phyloP scores from a whole-genome alignment of 2,888 invertebrate species.

The Acrobasis consociella region DNA sequence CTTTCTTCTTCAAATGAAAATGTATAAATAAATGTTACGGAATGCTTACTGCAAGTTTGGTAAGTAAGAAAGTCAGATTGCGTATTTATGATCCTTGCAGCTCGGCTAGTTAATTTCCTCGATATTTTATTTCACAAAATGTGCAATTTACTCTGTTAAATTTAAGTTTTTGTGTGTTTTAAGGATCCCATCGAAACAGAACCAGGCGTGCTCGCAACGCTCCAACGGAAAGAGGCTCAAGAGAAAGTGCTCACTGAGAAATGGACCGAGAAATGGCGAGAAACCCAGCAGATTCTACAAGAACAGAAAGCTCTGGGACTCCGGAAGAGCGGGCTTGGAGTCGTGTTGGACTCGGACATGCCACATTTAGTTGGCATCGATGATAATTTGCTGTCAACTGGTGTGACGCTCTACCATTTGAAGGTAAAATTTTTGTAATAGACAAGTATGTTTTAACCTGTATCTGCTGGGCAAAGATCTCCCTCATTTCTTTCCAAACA shows the following conservation, averaged over 20 bases:
- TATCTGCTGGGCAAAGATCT: too few species aligned
- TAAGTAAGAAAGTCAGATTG: too few species aligned
- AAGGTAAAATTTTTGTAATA: slow-evolving; percentile 78
- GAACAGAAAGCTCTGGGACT: slow-evolving; percentile 94
- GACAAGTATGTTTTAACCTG: too few species aligned
- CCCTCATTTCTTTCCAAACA: too few species aligned
- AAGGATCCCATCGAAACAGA: slow-evolving; percentile 81
- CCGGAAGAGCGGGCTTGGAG: slow-evolving; percentile 93
- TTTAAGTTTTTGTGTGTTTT: not conserved
- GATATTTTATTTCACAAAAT: too few species aligned
- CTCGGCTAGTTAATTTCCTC: too few species aligned
- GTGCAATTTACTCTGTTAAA: not conserved
- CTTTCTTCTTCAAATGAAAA: too few species aligned
- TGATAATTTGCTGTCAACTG: slow-evolving; percentile 94
- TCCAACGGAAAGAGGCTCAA: slow-evolving; percentile 95
- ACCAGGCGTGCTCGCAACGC: slow-evolving; percentile 88
- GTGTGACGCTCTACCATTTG: slow-evolving; percentile 94
- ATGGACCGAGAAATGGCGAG: slow-evolving; percentile 97
- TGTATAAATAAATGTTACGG: too few species aligned
- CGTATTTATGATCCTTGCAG: too few species aligned
- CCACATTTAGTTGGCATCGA: slow-evolving; percentile 96
- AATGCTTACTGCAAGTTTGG: too few species aligned
- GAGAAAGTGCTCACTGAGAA: slow-evolving; percentile 95
- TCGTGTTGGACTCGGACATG: slow-evolving; percentile 94
- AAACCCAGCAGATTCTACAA: slow-evolving; percentile 93